These are phyloP conservation scores for Lemur catta DNA, from an alignment of 2,797 vertebrate genomes.

Conservation along the genomic window DNA sequence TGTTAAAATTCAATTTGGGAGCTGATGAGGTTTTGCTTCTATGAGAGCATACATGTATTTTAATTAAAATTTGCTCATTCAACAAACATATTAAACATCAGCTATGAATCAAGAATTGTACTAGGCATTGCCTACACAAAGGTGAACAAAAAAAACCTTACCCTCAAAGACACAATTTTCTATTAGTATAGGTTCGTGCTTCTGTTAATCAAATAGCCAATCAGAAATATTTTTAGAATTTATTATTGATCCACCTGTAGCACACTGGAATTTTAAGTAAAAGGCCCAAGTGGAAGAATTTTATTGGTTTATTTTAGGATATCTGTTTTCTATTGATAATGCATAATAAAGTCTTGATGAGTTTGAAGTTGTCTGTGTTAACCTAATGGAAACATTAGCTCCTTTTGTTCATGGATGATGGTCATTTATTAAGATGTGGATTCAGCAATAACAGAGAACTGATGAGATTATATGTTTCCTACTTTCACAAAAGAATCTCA, in stretches of 20 bases:
- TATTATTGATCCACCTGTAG: neutral
- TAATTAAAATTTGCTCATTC: neutral
- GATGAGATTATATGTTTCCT: neutral
- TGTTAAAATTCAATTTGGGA: neutral
- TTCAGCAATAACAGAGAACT: neutral
- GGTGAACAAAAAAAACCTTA: neutral
- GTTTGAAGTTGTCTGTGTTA: neutral
- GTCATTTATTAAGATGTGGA: neutral
- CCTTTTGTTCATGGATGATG: neutral
- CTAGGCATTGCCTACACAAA: neutral
- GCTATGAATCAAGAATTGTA: neutral
- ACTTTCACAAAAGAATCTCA: neutral
- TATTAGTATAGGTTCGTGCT: neutral
- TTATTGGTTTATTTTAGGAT: neutral
- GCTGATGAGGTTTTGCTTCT: neutral
- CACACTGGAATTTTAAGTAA: neutral
- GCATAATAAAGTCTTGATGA: neutral
- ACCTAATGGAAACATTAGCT: neutral
- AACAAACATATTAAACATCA: neutral
- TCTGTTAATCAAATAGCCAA: neutral
- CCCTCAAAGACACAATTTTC: neutral
- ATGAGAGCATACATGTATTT: neutral
- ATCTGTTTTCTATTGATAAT: neutral
- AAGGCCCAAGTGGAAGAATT: neutral
- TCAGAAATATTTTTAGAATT: neutral